These are phyloP conservation scores for Podocnemis expansa DNA, from an alignment of 2,113 vertebrate genomes.

Conservation along the genomic window DNA sequence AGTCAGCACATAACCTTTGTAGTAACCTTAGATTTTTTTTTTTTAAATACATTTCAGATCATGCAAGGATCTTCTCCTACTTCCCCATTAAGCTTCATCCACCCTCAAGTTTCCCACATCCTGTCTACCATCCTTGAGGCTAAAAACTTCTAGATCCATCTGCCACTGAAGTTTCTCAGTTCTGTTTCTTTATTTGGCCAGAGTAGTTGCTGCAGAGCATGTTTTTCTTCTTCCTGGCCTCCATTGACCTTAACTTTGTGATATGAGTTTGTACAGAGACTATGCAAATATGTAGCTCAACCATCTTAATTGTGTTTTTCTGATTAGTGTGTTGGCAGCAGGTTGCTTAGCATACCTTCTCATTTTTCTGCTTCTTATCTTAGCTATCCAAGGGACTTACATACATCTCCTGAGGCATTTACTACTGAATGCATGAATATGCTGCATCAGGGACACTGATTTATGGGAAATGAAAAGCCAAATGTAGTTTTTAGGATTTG, in stretches of 20 bases:
- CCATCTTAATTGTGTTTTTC: constrained; percentile 42
- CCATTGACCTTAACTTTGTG: background rate
- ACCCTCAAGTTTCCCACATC: background rate
- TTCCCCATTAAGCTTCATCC: background rate
- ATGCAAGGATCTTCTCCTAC: background rate
- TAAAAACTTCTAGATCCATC: background rate
- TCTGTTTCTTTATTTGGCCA: background rate
- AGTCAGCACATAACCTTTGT: rapidly evolving
- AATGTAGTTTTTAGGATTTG: background rate
- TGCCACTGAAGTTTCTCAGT: background rate
- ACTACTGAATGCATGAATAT: constrained; percentile 13
- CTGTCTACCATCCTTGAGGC: background rate
- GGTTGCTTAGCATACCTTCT: constrained; percentile 11
- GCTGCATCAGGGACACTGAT: background rate
- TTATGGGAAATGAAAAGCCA: constrained; percentile 31
- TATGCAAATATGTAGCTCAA: background rate
- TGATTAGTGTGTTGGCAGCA: constrained; percentile 41
- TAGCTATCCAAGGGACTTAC: constrained; percentile 37
- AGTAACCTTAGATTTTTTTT: background rate
- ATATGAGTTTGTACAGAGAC: constrained; percentile 21
- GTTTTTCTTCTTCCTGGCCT: background rate
- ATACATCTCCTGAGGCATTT: constrained; percentile 39
- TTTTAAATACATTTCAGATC: background rate
- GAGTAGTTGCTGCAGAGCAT: rapidly evolving
- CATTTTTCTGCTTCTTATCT: constrained; percentile 34